phyloP scores from a whole-genome alignment of 1,140 invertebrate genomes.

The Pseudachorutes palmiensis region DNA sequence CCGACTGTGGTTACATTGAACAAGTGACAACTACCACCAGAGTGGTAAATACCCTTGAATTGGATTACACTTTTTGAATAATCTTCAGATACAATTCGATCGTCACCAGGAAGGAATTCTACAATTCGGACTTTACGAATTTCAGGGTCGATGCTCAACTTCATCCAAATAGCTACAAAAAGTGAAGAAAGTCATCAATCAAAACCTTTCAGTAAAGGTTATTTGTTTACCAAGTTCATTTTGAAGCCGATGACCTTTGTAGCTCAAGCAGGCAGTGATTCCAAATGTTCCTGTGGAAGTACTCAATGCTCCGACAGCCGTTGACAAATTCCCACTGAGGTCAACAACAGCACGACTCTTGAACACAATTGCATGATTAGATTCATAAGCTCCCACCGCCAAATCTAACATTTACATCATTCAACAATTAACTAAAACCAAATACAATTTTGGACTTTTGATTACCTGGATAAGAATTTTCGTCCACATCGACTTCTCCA shows the following conservation, averaged over 20 bases:
- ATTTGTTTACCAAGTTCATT: background rate
- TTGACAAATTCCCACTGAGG: conserved; percentile 4
- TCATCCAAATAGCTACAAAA: background rate
- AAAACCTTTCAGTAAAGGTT: background rate
- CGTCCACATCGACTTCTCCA: conserved; percentile 40
- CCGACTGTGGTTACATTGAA: conserved; percentile 10
- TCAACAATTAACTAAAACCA: too few relatives aligned
- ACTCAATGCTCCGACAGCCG: background rate
- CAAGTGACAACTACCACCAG: background rate
- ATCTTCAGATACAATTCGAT: background rate
- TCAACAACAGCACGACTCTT: conserved; percentile 11
- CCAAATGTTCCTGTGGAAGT: background rate
- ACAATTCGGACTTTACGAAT: background rate
- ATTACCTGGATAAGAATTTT: conserved; percentile 44
- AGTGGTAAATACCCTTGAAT: background rate
- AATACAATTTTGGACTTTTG: too few relatives aligned
- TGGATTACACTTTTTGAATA: background rate
- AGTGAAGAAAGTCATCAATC: background rate
- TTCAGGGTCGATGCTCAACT: background rate
- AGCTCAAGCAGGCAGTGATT: background rate
- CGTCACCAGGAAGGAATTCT: background rate
- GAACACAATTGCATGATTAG: conserved; percentile 34
- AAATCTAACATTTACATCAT: conserved; percentile 28
- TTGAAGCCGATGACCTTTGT: background rate
- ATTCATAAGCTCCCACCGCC: conserved; percentile 38